phyloP scores from a whole-genome alignment of 2,888 invertebrate genomes.

The Morpho helenor region DNA sequence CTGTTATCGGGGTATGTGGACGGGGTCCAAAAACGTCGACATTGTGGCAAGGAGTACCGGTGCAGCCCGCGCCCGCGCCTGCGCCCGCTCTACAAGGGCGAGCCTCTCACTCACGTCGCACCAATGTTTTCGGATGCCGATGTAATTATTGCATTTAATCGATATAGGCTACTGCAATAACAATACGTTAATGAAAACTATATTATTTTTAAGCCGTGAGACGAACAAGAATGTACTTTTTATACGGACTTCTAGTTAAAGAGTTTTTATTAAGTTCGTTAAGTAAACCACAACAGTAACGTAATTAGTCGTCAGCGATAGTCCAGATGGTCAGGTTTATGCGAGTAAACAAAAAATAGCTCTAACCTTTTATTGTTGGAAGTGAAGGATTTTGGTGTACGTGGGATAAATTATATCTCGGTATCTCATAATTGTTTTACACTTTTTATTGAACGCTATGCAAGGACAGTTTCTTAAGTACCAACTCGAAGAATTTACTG shows the following conservation, averaged over 20 bases:
- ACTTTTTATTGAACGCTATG: conserved; percentile 32
- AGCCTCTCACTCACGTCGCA: conserved; percentile 67
- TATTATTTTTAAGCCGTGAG: conserved; percentile 27
- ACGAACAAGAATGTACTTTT: conserved; percentile 19
- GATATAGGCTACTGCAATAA: conserved; percentile 35
- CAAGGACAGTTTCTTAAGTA: conserved; percentile 35
- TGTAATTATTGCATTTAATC: conserved; percentile 52
- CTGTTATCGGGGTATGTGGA: conserved; percentile 48
- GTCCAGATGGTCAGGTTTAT: conserved; percentile 22
- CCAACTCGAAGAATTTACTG: conserved; percentile 33
- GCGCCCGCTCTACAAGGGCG: conserved; percentile 56
- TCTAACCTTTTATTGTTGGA: conserved; percentile 23
- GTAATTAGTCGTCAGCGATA: conserved; percentile 18
- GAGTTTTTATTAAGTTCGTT: conserved; percentile 23
- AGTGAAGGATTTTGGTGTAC: conserved; percentile 29
- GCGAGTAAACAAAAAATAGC: conserved; percentile 16
- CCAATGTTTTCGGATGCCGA: conserved; percentile 57
- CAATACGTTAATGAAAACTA: conserved; percentile 33
- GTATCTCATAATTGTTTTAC: conserved; percentile 29
- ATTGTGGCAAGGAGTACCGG: conserved; percentile 54
- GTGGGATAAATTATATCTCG: conserved; percentile 30
- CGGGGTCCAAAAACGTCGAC: conserved; percentile 55
- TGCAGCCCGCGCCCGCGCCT: conserved; percentile 6
- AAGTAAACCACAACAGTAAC: conserved; percentile 18
- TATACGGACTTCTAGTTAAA: conserved; percentile 6